phyloP scores from a whole-genome alignment of 2,888 invertebrate genomes.

The Agrotis segetum region DNA sequence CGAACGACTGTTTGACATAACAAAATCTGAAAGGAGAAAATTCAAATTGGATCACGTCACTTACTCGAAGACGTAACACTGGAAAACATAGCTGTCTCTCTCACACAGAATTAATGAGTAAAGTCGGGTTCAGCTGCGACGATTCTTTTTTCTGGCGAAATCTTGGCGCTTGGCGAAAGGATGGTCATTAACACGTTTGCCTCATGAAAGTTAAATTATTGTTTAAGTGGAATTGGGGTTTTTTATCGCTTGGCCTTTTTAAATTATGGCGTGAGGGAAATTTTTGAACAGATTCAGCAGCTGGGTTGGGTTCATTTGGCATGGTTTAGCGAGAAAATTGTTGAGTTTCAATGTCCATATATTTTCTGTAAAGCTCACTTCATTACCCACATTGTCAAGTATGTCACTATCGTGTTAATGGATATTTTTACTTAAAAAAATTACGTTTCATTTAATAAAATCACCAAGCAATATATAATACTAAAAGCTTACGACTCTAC shows the following conservation, averaged over 20 bases:
- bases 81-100: constrained; percentile 69
- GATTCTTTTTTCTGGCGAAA: constrained; percentile 44
- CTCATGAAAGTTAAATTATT: constrained; percentile 64
- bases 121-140: constrained; percentile 51
- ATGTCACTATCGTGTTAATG: neutral
- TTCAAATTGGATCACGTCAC: constrained; percentile 85
- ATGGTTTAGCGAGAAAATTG: neutral
- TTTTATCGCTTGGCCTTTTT: constrained; percentile 55
- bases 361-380: neutral
- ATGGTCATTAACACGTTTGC: constrained; percentile 61
- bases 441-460: too few relatives aligned
- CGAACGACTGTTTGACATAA: constrained; percentile 81
- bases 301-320: neutral
- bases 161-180: constrained; percentile 61
- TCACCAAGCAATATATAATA: too few relatives aligned
- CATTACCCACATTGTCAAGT: neutral
- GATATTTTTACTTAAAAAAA: too few relatives aligned
- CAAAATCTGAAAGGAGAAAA: constrained; percentile 84
- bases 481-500: neutral
- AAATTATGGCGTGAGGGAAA: constrained; percentile 54
- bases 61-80: constrained; percentile 67
- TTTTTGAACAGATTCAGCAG: constrained; percentile 40
- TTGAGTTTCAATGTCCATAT: neutral
- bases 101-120: constrained; percentile 58
- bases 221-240: constrained; percentile 55